Conservation (phyloP, 2,797 vertebrate genomes). For the Anguilla anguilla region DNA sequence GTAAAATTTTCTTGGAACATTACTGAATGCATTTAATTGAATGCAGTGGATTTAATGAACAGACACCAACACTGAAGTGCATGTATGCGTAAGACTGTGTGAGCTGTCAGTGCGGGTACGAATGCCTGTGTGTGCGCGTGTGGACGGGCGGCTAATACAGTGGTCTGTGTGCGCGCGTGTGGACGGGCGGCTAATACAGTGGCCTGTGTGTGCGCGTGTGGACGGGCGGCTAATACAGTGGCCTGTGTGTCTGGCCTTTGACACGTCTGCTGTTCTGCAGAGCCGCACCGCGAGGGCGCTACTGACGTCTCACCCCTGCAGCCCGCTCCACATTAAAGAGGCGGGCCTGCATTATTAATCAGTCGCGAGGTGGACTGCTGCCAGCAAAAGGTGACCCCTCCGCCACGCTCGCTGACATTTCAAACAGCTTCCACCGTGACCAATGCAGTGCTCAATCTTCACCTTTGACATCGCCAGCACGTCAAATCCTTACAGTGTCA, state of each 20-base stretch:
- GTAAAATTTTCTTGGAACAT: not conserved
- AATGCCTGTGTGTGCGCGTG: not conserved
- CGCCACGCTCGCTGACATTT: not conserved
- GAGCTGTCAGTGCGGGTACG: not conserved
- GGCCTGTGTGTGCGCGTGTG: not conserved
- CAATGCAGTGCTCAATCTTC: not conserved
- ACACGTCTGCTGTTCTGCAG: not conserved
- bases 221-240: not conserved
- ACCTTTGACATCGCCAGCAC: not conserved
- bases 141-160: not conserved
- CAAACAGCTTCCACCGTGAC: not conserved
- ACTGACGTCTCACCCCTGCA: not conserved
- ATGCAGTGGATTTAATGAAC: not conserved
- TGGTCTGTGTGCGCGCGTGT: not conserved
- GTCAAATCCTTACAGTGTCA: not conserved
- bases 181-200: not conserved
- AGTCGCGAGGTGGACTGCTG: not conserved
- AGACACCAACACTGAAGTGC: not conserved
- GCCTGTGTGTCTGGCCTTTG: not conserved
- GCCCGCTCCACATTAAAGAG: not conserved
- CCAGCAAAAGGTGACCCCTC: not conserved
- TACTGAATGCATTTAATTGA: not conserved
- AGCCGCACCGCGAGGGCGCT: not conserved
- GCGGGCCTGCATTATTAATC: slow-evolving; percentile 12
- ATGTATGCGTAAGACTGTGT: not conserved